Evolutionary conservation across 2,797 vertebrate genomes (phyloP), one percentile per base, ranked within the genome.

Genomic region (Sebastes cheni): DNA sequence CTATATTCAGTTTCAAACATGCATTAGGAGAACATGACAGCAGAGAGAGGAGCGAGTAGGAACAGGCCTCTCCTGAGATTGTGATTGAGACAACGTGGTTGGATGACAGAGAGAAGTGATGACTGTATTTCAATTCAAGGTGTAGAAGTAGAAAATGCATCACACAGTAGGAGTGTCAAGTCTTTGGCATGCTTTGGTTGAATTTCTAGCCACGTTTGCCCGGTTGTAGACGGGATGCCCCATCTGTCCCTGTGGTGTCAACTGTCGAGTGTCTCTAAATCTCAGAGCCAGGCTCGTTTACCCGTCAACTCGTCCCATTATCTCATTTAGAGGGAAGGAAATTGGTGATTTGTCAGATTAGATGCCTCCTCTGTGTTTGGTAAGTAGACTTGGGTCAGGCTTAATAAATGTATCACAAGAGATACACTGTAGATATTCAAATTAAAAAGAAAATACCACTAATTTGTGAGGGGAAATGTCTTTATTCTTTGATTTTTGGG

Each of bases 1-100:
- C 79, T 65, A 42, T 83, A 82, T 91, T 82, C 69, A 60, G 77
- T 91, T 88, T 84, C 90, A 79, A 76, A 42, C n/a, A 1, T 75
- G 64, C 70, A 80, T 86, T 73, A 83, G 56, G 30, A 30, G 55
- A 13, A n/a, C 60, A 32, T 42, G 14, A 62, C 52, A 67, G 64
- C 30, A n/a, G 56, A 67, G 67, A 76, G 39, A 34, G 54, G 46
- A 27, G 60, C 36, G 13, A 73, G 79, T 22, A 34, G 58, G 75
- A 65, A 32, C 78, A 13, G 23, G 14, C 42, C 29, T 65, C 30
- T 68, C 10, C 54, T 69, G 50, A 75, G 67, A 70, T 7, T 69
- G 50, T 73, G 65, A 70, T 7, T 39, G 23, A 66, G 18, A 18
- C 8, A 25, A 5, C 25, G 32, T 2, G 67, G 50, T 36, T 64